phyloP scores from a whole-genome alignment of 2,888 invertebrate species.

The Protodeltote pygarga region DNA sequence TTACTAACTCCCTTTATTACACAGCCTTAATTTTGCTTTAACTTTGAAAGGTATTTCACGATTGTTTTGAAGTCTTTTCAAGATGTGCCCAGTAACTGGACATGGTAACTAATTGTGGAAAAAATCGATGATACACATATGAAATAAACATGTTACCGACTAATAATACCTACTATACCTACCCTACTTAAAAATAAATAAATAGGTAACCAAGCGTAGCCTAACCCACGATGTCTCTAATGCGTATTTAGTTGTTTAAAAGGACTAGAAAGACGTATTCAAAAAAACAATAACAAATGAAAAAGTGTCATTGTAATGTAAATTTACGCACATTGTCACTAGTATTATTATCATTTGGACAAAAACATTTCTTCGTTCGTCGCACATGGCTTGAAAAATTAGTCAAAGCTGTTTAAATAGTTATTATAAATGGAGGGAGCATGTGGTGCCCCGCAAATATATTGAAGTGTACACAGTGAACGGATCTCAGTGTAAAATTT shows the following conservation, averaged over 20 bases:
- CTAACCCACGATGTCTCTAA: neutral
- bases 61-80: conserved; percentile 21
- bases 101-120: conserved; percentile 1
- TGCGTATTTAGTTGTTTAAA: conserved; percentile 2
- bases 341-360: conserved; percentile 60
- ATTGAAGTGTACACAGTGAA: conserved; percentile 24
- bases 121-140: conserved; percentile 1
- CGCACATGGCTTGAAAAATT: conserved; percentile 52
- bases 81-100: conserved; percentile 5
- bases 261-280: conserved; percentile 10
- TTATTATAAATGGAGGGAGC: conserved; percentile 63
- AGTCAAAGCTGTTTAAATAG: conserved; percentile 58
- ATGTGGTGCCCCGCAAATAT: conserved; percentile 33
- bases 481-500: conserved; percentile 41
- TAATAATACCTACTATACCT: no score
- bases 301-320: conserved; percentile 54
- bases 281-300: conserved; percentile 19
- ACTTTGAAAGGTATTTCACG: conserved; percentile 12
- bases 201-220: neutral
- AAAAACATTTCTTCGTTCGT: conserved; percentile 52
- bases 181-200: no score
- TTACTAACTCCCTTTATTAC: no score
- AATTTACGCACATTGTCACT: conserved; percentile 46
- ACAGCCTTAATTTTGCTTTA: conserved; percentile 9
- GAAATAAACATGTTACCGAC: neutral